phyloP scores from a whole-genome alignment of 2,888 invertebrate species.

The Caenorhabditis wallacei region DNA sequence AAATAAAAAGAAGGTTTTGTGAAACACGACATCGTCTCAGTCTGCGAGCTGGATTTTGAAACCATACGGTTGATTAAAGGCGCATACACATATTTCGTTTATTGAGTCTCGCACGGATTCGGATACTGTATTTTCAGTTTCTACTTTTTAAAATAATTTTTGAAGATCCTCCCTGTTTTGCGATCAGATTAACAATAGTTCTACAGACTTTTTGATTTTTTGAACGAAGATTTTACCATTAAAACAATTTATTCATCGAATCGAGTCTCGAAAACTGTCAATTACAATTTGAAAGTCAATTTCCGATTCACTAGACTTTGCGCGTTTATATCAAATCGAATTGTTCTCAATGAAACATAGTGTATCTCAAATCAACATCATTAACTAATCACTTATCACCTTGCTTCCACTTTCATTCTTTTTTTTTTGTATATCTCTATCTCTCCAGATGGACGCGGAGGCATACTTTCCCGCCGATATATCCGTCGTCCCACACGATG shows the following conservation, averaged over 20 bases:
- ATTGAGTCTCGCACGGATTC: background rate
- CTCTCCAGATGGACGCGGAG: slow-evolving; percentile 58
- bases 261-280: background rate
- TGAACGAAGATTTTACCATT: background rate
- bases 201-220: background rate
- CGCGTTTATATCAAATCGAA: background rate
- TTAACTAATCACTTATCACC: slow-evolving; percentile 50
- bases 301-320: background rate
- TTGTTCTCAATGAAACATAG: slow-evolving; percentile 15
- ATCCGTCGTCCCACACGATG: slow-evolving; percentile 58
- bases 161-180: background rate
- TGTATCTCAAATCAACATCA: slow-evolving; percentile 32
- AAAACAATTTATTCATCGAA: background rate
- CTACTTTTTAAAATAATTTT: background rate
- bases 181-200: background rate
- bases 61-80: slow-evolving; percentile 5
- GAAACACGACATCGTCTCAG: too few relatives aligned
- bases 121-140: background rate
- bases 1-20: too few relatives aligned
- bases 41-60: too few relatives aligned
- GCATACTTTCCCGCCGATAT: slow-evolving; percentile 60
- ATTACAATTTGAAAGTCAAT: background rate
- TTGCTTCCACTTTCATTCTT: slow-evolving; percentile 47
- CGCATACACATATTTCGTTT: slow-evolving; percentile 1
- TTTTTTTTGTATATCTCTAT: slow-evolving; percentile 41